These are phyloP conservation scores for Epiblema foenella DNA, from an alignment of 2,888 invertebrate genomes.

Conservation along the genomic window DNA sequence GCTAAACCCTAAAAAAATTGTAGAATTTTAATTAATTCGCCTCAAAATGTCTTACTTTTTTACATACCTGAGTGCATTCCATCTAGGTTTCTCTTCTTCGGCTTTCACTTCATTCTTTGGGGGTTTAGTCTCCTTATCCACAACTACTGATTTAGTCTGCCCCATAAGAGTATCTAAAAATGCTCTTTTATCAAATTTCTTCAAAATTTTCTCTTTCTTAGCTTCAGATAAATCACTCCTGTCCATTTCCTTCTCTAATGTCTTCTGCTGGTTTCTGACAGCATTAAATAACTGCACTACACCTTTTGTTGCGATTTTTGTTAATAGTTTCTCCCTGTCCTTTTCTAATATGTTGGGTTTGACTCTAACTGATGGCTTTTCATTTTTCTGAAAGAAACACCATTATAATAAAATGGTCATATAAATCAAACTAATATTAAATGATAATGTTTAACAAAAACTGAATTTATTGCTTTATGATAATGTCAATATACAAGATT, in stretches of 20 bases:
- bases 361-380: constrained; percentile 86
- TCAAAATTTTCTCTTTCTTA: constrained; percentile 90
- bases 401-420: constrained; percentile 25
- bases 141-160: constrained; percentile 83
- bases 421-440: background rate
- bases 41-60: background rate
- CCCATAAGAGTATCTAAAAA: constrained; percentile 93
- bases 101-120: constrained; percentile 73
- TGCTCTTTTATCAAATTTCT: constrained; percentile 90
- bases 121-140: constrained; percentile 73
- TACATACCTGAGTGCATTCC: constrained; percentile 86
- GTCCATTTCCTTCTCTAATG: constrained; percentile 88
- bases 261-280: constrained; percentile 93
- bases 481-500: no score
- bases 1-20: no score
- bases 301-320: constrained; percentile 95
- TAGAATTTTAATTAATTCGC: no score
- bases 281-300: constrained; percentile 97
- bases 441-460: no score
- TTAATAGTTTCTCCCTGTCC: constrained; percentile 90
- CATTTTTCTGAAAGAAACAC: constrained; percentile 82
- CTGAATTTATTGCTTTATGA: no score
- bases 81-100: constrained; percentile 75
- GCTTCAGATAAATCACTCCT: constrained; percentile 90
- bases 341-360: constrained; percentile 91